phyloP scores from a whole-genome alignment of 2,888 invertebrate species.

The Boloria euphrosyne region DNA sequence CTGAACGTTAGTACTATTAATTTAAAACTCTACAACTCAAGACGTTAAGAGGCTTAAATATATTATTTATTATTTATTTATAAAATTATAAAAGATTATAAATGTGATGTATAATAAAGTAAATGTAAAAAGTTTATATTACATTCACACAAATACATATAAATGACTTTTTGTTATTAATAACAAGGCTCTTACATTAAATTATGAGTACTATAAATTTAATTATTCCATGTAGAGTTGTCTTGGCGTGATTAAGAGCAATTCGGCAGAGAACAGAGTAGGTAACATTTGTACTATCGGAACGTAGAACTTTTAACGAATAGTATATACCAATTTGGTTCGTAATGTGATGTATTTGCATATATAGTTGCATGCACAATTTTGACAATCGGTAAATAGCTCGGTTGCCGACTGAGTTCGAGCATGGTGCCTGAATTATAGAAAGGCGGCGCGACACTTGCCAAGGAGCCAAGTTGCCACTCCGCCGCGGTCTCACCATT shows the following conservation, averaged over 20 bases:
- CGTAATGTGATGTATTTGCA: constrained; percentile 32
- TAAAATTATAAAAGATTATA: too few species aligned
- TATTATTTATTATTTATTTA: too few species aligned
- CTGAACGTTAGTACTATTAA: neutral
- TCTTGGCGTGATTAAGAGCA: constrained; percentile 37
- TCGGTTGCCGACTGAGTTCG: constrained; percentile 39
- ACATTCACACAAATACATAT: neutral
- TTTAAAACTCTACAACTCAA: too few species aligned
- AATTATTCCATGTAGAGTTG: constrained; percentile 37
- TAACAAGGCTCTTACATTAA: constrained; percentile 22
- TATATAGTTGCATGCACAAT: constrained; percentile 34
- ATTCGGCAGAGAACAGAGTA: constrained; percentile 31
- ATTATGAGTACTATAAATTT: constrained; percentile 34
- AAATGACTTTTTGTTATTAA: constrained; percentile 5
- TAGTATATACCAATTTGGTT: constrained; percentile 28
- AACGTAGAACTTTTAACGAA: constrained; percentile 21
- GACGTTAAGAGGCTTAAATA: too few species aligned
- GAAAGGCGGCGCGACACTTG: constrained; percentile 64
- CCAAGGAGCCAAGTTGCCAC: constrained; percentile 58
- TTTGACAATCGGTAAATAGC: constrained; percentile 36
- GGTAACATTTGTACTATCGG: constrained; percentile 31
- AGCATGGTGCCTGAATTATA: constrained; percentile 66
- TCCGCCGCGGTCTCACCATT: constrained; percentile 65
- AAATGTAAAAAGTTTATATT: too few species aligned
- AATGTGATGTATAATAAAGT: too few species aligned